phyloP scores from a whole-genome alignment of 2,797 vertebrate species.

The Cuniculus paca region DNA sequence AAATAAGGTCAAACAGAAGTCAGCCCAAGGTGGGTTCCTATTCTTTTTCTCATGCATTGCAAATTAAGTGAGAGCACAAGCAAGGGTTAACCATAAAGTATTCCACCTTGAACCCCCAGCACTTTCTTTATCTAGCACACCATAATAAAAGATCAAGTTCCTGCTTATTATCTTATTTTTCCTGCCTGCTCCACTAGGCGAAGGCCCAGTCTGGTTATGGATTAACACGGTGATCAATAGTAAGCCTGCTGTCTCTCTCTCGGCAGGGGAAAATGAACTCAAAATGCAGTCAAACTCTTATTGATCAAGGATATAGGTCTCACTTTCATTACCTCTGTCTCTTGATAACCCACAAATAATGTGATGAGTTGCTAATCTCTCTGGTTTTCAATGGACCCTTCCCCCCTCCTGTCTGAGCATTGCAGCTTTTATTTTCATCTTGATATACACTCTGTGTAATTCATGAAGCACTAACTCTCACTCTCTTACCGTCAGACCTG shows the following conservation, averaged over 20 bases:
- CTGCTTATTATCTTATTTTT: conserved; percentile 95
- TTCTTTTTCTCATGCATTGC: conserved; percentile 70
- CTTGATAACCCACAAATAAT: conserved; percentile 98
- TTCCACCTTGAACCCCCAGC: conserved; percentile 88
- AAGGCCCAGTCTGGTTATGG: conserved; percentile 97
- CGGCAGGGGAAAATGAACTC: conserved; percentile 98
- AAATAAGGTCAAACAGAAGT: conserved; percentile 80
- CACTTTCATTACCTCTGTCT: conserved; percentile 96
- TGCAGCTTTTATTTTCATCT: conserved; percentile 87
- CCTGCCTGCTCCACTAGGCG: conserved; percentile 92
- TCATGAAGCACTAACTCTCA: conserved; percentile 84
- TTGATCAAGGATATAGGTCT: conserved; percentile 96
- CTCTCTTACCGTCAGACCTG: conserved; percentile 86
- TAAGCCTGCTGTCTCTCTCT: conserved; percentile 95
- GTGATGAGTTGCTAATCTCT: conserved; percentile 98
- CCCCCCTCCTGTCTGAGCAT: conserved; percentile 88
- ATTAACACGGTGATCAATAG: conserved; percentile 98
- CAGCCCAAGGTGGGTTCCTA: conserved; percentile 56
- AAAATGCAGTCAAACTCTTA: conserved; percentile 99
- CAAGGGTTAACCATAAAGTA: conserved; percentile 89
- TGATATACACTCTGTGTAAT: conserved; percentile 84
- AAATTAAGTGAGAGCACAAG: conserved; percentile 84
- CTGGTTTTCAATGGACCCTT: conserved; percentile 96
- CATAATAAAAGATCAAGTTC: conserved; percentile 95
- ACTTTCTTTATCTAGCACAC: conserved; percentile 92